Evolutionary conservation across 2,888 invertebrate genomes (phyloP).

Genomic region (Heliconius aoede): DNA sequence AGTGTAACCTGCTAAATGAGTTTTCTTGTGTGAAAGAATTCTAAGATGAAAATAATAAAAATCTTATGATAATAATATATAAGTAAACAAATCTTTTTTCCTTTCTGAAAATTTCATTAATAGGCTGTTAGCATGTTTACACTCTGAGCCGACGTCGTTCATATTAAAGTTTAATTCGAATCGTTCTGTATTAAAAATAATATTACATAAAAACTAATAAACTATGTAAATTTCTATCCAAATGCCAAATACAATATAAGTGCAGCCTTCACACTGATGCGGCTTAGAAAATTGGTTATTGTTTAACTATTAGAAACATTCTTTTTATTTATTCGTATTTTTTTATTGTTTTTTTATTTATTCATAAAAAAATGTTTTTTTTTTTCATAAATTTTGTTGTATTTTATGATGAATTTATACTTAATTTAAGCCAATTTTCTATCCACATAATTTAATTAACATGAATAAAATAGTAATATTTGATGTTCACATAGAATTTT

Average conservation of each 20-base stretch:
- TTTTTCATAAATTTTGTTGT: no score
- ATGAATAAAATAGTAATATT: slow-evolving; percentile 11
- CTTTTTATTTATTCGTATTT: not conserved
- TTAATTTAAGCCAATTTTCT: slow-evolving; percentile 8
- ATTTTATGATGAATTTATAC: not conserved
- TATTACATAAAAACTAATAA: not conserved
- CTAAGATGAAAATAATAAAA: no score
- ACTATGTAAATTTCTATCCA: slow-evolving; percentile 18
- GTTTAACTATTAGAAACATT: not conserved
- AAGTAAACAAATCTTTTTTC: no score
- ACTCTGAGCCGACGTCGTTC: not conserved
- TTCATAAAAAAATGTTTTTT: no score
- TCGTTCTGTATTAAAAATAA: slow-evolving; percentile 33
- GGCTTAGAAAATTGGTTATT: slow-evolving; percentile 11
- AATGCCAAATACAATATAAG: slow-evolving; percentile 39
- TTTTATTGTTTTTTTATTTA: no score
- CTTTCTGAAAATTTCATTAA: no score
- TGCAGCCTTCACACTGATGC: slow-evolving; percentile 24
- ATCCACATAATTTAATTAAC: not conserved
- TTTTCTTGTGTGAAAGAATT: no score
- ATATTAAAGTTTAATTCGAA: slow-evolving; percentile 34
- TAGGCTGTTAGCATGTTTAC: no score
- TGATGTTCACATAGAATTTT: slow-evolving; percentile 1
- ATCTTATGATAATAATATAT: no score
- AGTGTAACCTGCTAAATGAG: no score